phyloP scores from a whole-genome alignment of 2,113 vertebrate genomes.

The Corvus moneduloides region DNA sequence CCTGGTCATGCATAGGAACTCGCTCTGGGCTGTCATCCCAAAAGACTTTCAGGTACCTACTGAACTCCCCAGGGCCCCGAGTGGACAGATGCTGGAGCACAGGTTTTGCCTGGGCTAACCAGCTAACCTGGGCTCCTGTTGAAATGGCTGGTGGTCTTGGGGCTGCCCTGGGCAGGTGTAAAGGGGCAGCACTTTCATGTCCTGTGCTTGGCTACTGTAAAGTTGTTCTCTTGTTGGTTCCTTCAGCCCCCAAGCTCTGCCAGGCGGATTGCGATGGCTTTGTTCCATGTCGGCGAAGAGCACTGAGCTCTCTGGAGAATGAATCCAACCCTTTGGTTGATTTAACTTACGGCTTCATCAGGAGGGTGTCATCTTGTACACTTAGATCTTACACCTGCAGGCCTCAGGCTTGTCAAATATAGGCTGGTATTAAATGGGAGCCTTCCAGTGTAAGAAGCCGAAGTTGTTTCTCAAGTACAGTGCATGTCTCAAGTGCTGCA shows the following conservation, averaged over 20 bases:
- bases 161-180: not conserved
- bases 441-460: not conserved
- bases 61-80: not conserved
- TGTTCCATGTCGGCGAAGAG: not conserved
- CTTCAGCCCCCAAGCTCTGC: not conserved
- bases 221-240: not conserved
- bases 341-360: not conserved
- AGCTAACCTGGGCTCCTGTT: not conserved
- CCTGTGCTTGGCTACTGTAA: not conserved
- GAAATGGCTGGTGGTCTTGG: not conserved
- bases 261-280: fast-evolving
- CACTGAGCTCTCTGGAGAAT: fast-evolving
- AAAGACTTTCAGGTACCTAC: not conserved
- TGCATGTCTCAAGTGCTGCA: not conserved
- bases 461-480: not conserved
- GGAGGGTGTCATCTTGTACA: not conserved
- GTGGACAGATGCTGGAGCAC: fast-evolving
- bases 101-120: not conserved
- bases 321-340: not conserved
- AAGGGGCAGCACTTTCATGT: not conserved
- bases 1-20: not conserved
- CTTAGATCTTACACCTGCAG: not conserved
- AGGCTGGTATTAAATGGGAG: not conserved
- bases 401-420: not conserved
- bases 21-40: not conserved